These are phyloP conservation scores for Cheiracanthium punctorium DNA, from an alignment of 2,888 invertebrate genomes.

Conservation along the genomic window DNA sequence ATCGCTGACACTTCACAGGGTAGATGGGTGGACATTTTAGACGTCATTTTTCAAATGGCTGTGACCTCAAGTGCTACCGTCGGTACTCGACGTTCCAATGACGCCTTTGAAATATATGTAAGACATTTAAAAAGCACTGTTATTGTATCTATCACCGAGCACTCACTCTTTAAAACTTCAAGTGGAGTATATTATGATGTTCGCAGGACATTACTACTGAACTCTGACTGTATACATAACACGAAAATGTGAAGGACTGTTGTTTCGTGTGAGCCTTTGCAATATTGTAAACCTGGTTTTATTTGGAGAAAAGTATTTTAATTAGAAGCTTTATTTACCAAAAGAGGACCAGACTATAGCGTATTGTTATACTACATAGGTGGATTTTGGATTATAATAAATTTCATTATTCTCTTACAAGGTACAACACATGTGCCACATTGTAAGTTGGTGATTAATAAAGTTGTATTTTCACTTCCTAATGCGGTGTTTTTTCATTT, in stretches of 20 bases:
- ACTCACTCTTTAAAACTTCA: too few relatives aligned
- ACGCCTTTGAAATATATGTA: background rate
- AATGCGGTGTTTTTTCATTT: background rate
- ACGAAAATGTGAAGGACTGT: background rate
- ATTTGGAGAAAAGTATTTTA: background rate
- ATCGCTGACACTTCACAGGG: background rate
- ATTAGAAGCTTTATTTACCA: background rate
- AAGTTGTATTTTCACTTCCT: constrained; percentile 62
- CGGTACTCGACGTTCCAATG: constrained; percentile 14
- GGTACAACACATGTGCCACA: background rate
- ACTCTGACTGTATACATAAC: background rate
- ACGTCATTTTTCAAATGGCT: background rate
- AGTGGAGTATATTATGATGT: too few relatives aligned
- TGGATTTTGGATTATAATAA: background rate
- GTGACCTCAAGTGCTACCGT: constrained; percentile 49
- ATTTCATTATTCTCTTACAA: constrained; percentile 14
- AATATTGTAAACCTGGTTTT: background rate
- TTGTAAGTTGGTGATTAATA: constrained; percentile 51
- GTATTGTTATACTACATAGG: background rate
- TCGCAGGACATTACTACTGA: background rate
- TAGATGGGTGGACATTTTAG: background rate
- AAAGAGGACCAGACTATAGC: background rate
- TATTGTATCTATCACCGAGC: too few relatives aligned
- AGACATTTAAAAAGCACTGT: background rate
- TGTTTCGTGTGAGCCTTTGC: background rate